These are phyloP conservation scores for Conopomorpha cramerella DNA, from an alignment of 1,140 invertebrate genomes.

Conservation along the genomic window DNA sequence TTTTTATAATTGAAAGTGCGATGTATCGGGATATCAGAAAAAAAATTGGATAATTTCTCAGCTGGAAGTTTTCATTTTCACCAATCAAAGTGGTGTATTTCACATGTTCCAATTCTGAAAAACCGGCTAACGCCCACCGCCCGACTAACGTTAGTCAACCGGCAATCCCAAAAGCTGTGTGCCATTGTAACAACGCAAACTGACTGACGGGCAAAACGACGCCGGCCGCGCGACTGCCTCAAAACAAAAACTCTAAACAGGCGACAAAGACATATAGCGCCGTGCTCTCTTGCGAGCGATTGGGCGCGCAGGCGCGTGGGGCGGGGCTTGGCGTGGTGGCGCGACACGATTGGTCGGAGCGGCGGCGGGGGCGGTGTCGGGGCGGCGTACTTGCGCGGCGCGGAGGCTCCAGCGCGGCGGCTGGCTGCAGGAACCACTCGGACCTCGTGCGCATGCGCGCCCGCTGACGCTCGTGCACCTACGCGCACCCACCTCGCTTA, in stretches of 20 bases:
- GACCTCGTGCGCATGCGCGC: constrained; percentile 91
- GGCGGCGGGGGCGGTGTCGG: constrained; percentile 8
- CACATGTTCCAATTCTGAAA: no score
- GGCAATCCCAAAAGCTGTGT: no score
- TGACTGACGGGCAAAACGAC: constrained; percentile 25
- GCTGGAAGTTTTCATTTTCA: no score
- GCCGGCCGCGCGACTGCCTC: constrained; percentile 38
- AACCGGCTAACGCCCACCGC: no score
- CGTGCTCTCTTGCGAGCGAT: constrained; percentile 31
- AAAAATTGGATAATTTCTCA: no score
- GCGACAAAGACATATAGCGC: constrained; percentile 57
- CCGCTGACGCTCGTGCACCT: constrained; percentile 93
- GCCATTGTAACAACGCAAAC: no score
- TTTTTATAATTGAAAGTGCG: no score
- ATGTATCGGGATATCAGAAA: no score
- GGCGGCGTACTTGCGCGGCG: constrained; percentile 53
- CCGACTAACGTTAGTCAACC: no score
- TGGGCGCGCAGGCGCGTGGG: constrained; percentile 12
- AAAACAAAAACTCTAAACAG: constrained; percentile 62
- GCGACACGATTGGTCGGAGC: no score
- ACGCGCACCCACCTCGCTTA: constrained; percentile 21
- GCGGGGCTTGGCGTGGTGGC: no score
- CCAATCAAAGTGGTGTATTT: no score
- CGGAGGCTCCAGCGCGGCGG: constrained; percentile 62
- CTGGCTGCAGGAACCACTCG: constrained; percentile 90